Percentiles rank a stretch among this genome's conserved stretches.
Evolutionary conservation across 2,113 vertebrate genomes (phyloP).

Genomic region (Calypte anna): DNA sequence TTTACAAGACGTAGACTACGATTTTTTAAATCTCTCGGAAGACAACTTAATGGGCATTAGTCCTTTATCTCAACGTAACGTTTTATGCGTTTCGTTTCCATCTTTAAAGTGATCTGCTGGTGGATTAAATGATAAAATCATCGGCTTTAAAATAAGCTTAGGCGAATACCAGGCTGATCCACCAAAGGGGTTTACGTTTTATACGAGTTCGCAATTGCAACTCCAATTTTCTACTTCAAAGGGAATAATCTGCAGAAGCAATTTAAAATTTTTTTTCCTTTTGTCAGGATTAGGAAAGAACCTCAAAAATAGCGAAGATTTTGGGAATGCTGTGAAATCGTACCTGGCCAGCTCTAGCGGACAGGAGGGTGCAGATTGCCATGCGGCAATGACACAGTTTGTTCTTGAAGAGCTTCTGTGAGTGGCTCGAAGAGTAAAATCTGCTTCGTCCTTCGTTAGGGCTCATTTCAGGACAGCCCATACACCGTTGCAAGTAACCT

Average conservation of each 20-base stretch:
- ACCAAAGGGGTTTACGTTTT: not conserved
- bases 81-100: conserved; percentile 37
- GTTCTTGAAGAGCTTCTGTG: not conserved
- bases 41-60: not conserved
- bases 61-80: not conserved
- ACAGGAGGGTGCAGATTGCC: not conserved
- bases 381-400: not conserved
- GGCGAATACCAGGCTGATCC: conserved; percentile 26
- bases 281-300: not conserved
- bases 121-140: conserved; percentile 54
- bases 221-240: not conserved
- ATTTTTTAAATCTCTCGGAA: not conserved
- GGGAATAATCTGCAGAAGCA: not conserved
- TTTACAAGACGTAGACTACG: not conserved
- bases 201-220: not conserved
- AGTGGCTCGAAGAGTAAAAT: not conserved
- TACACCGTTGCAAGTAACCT: not conserved
- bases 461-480: not conserved
- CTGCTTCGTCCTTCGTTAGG: not conserved
- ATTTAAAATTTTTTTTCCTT: not conserved
- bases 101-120: conserved; percentile 22
- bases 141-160: conserved; percentile 51
- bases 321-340: not conserved
- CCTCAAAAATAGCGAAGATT: not conserved
- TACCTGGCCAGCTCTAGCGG: not conserved